Evolutionary conservation across 2,888 invertebrate genomes (phyloP).

Genomic region (Lasioglossum oenotherae): DNA sequence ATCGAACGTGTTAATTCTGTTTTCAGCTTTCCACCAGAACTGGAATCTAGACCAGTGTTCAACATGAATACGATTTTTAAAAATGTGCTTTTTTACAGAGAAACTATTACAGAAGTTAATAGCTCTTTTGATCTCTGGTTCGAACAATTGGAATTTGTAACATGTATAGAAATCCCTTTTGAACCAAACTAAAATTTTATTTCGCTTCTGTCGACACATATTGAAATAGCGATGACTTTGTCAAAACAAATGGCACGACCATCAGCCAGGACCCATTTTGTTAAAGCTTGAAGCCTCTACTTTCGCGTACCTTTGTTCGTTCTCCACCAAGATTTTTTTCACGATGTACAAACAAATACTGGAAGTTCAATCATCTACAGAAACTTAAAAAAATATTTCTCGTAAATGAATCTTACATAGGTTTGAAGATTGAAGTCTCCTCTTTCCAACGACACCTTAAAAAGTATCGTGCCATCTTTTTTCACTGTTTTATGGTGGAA

Average conservation of each 20-base stretch:
- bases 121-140: no score
- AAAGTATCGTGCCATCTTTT: no score
- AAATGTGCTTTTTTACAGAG: neutral
- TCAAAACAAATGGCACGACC: neutral
- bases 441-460: no score
- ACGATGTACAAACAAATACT: no score
- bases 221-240: neutral
- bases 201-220: neutral
- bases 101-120: no score
- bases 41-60: neutral
- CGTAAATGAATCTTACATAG: no score
- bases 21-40: neutral
- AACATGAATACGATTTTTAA: neutral
- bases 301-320: neutral
- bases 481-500: no score
- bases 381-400: no score
- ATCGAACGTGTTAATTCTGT: neutral
- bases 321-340: no score
- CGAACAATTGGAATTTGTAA: no score
- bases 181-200: neutral
- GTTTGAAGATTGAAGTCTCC: no score
- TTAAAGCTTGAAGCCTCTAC: neutral
- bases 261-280: neutral
- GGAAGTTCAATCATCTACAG: no score
- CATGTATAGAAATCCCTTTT: neutral